Percentiles rank a stretch among this genome's conserved stretches.
Evolutionary conservation across 1,140 invertebrate genomes (phyloP).

Genomic region (Polypedilum pembai): DNA sequence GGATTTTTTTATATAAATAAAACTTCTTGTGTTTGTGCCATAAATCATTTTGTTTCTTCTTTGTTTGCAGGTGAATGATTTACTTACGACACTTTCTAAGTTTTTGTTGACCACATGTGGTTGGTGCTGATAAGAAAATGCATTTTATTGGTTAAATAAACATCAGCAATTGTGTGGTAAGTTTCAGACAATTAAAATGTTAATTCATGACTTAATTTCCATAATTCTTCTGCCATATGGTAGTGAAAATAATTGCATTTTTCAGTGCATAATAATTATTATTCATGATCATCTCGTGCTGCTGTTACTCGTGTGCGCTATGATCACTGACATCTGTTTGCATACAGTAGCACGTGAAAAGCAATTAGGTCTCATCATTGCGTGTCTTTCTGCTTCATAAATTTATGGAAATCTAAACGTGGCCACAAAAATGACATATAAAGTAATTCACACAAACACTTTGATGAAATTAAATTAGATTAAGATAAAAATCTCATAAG

Average conservation of each 20-base stretch:
- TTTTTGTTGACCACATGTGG: neutral
- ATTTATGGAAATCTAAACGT: neutral
- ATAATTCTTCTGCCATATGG: neutral
- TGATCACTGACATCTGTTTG: constrained; percentile 5
- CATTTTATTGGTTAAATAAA: neutral
- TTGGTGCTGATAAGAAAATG: neutral
- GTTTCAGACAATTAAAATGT: neutral
- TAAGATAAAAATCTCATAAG: neutral
- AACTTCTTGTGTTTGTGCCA: neutral
- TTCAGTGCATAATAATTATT: constrained; percentile 6
- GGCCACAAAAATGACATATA: neutral
- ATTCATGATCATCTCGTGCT: neutral
- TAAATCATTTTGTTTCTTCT: neutral
- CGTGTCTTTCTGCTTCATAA: neutral
- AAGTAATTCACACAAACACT: neutral
- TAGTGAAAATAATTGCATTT: constrained; percentile 12
- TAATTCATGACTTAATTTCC: neutral
- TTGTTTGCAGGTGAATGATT: neutral
- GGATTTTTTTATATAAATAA: too few species aligned
- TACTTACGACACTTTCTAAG: neutral
- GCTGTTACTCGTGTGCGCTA: neutral
- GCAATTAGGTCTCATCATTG: neutral
- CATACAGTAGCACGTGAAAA: constrained; percentile 2
- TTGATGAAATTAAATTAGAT: neutral
- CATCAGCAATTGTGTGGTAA: neutral